These are phyloP conservation scores for Tenebrio molitor DNA, from an alignment of 1,140 invertebrate species.

Conservation along the genomic window DNA sequence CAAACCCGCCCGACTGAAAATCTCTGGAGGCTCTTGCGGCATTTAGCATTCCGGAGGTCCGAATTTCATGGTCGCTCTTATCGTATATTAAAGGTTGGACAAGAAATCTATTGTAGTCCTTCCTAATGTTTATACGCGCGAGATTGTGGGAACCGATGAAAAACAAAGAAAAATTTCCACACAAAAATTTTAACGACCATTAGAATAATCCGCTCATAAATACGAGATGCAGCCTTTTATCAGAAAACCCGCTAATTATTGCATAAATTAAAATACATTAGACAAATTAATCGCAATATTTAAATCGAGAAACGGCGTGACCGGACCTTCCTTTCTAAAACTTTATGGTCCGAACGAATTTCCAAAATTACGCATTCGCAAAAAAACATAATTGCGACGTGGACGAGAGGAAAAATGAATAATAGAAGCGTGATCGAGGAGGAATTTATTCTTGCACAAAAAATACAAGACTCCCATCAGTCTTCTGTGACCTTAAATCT, in stretches of 20 bases:
- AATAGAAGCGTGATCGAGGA: not conserved
- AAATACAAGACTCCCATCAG: too few species aligned
- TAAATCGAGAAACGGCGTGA: not conserved
- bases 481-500: too few species aligned
- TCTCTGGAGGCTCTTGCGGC: not conserved
- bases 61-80: slow-evolving; percentile 16
- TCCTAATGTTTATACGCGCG: too few species aligned
- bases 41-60: too few species aligned
- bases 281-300: slow-evolving; percentile 8
- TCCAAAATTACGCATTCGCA: not conserved
- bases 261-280: slow-evolving; percentile 28
- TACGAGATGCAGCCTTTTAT: not conserved
- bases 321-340: slow-evolving; percentile 15
- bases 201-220: not conserved
- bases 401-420: too few species aligned
- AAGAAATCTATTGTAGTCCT: not conserved
- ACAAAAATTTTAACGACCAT: not conserved
- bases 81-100: slow-evolving; percentile 1
- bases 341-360: too few species aligned
- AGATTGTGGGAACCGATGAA: too few species aligned
- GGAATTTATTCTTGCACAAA: not conserved
- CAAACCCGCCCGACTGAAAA: not conserved
- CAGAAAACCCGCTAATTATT: slow-evolving; percentile 8
- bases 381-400: too few species aligned
- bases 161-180: not conserved